A percentile compares a stretch with the other conserved stretches of the same genome.
These are phyloP conservation scores for Nerophis ophidion DNA, from an alignment of 2,113 vertebrate species.

Conservation along the genomic window DNA sequence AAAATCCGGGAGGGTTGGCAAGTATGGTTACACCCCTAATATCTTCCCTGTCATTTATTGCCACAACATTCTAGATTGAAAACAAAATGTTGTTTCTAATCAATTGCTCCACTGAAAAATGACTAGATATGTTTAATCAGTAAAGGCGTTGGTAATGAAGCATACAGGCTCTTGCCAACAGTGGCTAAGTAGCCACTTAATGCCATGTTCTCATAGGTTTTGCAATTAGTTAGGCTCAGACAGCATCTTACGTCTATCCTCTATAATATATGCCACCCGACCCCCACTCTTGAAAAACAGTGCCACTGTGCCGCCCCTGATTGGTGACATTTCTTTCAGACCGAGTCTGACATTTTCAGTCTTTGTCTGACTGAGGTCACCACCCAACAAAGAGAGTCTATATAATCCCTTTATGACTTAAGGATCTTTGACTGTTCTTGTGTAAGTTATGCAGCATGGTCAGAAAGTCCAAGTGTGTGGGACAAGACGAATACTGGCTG, in stretches of 20 bases:
- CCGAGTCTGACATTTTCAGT: neutral
- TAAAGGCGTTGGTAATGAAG: slow-evolving; percentile 29
- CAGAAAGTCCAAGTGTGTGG: slow-evolving; percentile 7
- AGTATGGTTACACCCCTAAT: too few relatives aligned
- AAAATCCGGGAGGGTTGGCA: too few relatives aligned
- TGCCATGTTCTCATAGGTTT: too few relatives aligned
- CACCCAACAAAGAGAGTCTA: neutral
- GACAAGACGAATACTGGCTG: slow-evolving; percentile 18
- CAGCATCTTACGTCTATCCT: too few relatives aligned
- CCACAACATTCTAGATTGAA: slow-evolving; percentile 25
- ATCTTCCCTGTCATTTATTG: slow-evolving; percentile 33
- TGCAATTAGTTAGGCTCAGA: too few relatives aligned
- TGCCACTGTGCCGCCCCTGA: neutral
- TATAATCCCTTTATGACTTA: neutral
- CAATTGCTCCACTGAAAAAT: slow-evolving; percentile 34
- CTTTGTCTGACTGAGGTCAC: slow-evolving; percentile 12
- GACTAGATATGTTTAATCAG: slow-evolving; percentile 40
- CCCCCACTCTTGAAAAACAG: too few relatives aligned
- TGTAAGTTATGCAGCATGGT: slow-evolving; percentile 6
- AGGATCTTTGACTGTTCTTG: slow-evolving; percentile 1
- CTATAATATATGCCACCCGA: too few relatives aligned
- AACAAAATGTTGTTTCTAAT: slow-evolving; percentile 26
- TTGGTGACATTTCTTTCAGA: neutral
- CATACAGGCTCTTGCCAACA: slow-evolving; percentile 24
- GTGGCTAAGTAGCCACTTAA: slow-evolving; percentile 8